Percentiles rank a stretch among this genome's conserved stretches.
Evolutionary conservation across 2,797 vertebrate genomes (phyloP).

Genomic region (Anas bernieri): DNA sequence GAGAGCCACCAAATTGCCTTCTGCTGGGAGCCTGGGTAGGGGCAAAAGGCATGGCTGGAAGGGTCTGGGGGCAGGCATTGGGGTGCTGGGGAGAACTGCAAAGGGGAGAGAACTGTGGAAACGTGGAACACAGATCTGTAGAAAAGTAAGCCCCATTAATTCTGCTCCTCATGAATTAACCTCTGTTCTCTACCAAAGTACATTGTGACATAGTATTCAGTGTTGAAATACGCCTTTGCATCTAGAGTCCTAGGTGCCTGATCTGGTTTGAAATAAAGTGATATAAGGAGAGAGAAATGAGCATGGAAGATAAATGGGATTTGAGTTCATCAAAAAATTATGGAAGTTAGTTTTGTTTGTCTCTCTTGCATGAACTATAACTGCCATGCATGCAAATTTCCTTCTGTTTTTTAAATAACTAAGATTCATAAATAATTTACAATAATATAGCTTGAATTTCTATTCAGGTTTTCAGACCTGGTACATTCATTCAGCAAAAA

Average conservation of each 20-base stretch:
- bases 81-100: background rate
- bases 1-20: background rate
- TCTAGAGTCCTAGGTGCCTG: background rate
- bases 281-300: background rate
- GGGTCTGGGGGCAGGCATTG: rapidly evolving
- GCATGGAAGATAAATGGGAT: background rate
- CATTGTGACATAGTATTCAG: background rate
- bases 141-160: background rate
- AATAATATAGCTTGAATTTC: background rate
- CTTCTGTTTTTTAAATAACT: background rate
- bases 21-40: rapidly evolving
- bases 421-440: background rate
- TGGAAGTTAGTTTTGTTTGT: background rate
- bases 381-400: background rate
- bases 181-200: background rate
- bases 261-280: background rate
- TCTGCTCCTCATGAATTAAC: background rate
- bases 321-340: background rate
- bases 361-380: background rate
- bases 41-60: background rate
- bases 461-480: background rate
- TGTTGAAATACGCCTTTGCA: background rate
- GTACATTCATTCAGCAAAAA: background rate
- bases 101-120: background rate
- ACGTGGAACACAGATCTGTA: background rate